Evolutionary conservation across 2,888 invertebrate genomes (phyloP).

Genomic region (Drosophila paranaensis): DNA sequence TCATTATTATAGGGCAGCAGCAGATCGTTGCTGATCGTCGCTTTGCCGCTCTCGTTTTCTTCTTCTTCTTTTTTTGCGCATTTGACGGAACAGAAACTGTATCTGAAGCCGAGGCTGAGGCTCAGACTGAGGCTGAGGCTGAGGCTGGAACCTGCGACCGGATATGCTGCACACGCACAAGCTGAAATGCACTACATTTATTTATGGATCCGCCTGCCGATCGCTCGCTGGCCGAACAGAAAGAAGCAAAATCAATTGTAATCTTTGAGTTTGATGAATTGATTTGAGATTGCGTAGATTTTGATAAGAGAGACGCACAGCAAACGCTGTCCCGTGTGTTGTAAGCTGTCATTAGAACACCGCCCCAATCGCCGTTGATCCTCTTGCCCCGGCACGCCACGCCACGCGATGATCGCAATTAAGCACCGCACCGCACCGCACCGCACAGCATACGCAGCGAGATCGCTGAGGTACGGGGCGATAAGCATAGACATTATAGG

Average conservation of each 20-base stretch:
- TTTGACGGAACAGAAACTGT: conserved; percentile 65
- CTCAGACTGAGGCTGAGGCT: conserved; percentile 11
- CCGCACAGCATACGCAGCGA: conserved; percentile 18
- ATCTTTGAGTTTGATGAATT: conserved; percentile 81
- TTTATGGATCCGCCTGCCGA: conserved; percentile 81
- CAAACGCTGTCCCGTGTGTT: conserved; percentile 9
- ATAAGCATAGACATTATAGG: conserved; percentile 81
- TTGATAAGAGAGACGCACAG: conserved; percentile 60
- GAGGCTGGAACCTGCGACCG: conserved; percentile 51
- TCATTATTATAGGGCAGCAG: conserved; percentile 74
- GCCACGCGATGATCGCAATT: conserved; percentile 52
- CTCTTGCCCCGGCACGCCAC: conserved; percentile 3
- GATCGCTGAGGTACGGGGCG: conserved; percentile 59
- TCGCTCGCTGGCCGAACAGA: conserved; percentile 11
- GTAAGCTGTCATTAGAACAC: conserved; percentile 74
- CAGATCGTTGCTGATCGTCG: conserved; percentile 39
- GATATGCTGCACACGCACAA: conserved; percentile 74
- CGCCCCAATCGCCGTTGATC: conserved; percentile 16
- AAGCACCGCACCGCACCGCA: conserved; percentile 46
- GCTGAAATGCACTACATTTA: conserved; percentile 77
- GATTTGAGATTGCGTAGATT: conserved; percentile 74
- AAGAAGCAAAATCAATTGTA: conserved; percentile 66
- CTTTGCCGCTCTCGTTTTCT: conserved; percentile 7
- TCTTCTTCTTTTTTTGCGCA: conserved; percentile 52
- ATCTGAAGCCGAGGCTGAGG: conserved; percentile 8